Conservation (phyloP, 2,888 invertebrate genomes). For the Caenorhabditis sp. region DNA sequence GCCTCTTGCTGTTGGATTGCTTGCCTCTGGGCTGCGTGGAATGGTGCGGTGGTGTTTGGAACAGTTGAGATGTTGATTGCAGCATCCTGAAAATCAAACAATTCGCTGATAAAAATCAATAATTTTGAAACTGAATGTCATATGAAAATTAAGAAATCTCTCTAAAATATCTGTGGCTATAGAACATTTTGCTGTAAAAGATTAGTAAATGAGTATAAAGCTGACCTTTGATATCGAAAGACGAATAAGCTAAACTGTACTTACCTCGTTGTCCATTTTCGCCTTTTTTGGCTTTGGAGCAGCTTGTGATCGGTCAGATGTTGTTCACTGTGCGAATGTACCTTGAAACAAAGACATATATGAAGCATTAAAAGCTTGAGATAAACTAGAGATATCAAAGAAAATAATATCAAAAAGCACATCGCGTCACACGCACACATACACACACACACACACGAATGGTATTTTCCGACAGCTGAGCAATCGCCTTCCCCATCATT, state of each 20-base stretch:
- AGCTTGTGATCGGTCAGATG: slow-evolving; percentile 12
- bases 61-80: slow-evolving; percentile 59
- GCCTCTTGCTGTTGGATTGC: too few relatives aligned
- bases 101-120: too few relatives aligned
- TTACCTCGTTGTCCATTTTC: slow-evolving; percentile 52
- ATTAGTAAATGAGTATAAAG: slow-evolving; percentile 10
- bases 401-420: too few relatives aligned
- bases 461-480: too few relatives aligned
- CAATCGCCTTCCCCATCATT: too few relatives aligned
- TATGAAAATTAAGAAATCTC: neutral
- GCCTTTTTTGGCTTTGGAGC: slow-evolving; percentile 35
- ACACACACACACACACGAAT: too few relatives aligned
- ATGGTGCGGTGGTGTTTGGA: slow-evolving; percentile 54
- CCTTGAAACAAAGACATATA: too few relatives aligned
- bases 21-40: too few relatives aligned
- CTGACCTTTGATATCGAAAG: neutral
- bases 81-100: slow-evolving; percentile 36
- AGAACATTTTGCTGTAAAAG: slow-evolving; percentile 67
- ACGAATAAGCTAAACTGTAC: neutral
- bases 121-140: neutral
- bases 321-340: slow-evolving; percentile 23
- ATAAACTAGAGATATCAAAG: too few relatives aligned
- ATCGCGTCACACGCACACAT: too few relatives aligned
- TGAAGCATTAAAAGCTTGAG: too few relatives aligned
- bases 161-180: slow-evolving; percentile 48